Percentiles rank a stretch among this genome's conserved stretches.
phyloP scores from a whole-genome alignment of 2,797 vertebrate species.

The Anguilla obscura region DNA sequence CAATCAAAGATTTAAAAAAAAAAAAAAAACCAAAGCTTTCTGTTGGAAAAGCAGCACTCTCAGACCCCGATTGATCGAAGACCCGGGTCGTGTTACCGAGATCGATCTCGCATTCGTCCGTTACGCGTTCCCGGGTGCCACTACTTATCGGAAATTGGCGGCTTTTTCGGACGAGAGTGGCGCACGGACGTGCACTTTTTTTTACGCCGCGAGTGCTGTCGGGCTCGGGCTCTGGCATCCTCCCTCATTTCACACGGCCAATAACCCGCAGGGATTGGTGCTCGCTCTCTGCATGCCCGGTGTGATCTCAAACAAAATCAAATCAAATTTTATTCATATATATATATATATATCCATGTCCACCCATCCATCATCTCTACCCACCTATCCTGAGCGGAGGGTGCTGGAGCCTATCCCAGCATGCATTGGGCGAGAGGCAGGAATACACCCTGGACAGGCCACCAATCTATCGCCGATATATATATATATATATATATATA shows the following conservation, averaged over 20 bases:
- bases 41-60: conserved; percentile 21
- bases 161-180: conserved; percentile 6
- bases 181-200: background rate
- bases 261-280: conserved; percentile 39
- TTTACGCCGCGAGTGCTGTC: background rate
- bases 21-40: conserved; percentile 13
- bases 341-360: no score
- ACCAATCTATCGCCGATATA: no score
- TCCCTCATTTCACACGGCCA: conserved; percentile 42
- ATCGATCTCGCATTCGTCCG: conserved; percentile 57
- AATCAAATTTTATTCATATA: no score
- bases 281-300: background rate
- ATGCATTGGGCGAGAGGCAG: no score
- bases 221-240: conserved; percentile 40
- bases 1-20: background rate
- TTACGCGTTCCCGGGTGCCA: conserved; percentile 46
- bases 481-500: no score
- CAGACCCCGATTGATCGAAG: conserved; percentile 51
- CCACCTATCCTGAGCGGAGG: no score
- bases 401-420: no score
- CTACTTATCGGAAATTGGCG: conserved; percentile 48
- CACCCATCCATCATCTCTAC: no score
- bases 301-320: background rate
- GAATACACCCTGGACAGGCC: no score
- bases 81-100: conserved; percentile 46